Base-by-base conservation (phyloP, 2,797 vertebrate genomes). In the Pempheris klunzingeri region DNA sequence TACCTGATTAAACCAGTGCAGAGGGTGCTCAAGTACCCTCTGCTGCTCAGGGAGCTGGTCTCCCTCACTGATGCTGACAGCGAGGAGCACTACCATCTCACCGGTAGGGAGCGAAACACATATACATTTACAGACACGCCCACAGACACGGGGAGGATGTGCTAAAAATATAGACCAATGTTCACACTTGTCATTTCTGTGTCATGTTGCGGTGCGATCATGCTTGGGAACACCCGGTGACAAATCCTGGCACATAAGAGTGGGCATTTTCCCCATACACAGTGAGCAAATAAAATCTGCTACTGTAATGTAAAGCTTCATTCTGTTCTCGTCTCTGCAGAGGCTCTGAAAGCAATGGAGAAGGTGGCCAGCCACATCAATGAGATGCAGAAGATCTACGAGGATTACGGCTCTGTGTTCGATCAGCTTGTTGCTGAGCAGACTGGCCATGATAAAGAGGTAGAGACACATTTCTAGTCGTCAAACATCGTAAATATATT, bases 301-400 rank as follows among this genome's bases (percentile, higher is more conserved):
- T 44, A 28, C 71, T 73, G 39, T 61, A 22, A 54, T 26, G 22
- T 53, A 57, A 57, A 39, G 36, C 47, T 10, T 36, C 24, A 9
- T 44, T 59, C 14, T 74, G 67, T 24, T 62, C 22, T 34, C 30
- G 47, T 71, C 50, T 49, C 71, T 87, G 72, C 80, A 99, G 98
- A 99, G 94, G 97, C 98, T 0, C 90, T 98, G 73, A 99, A 97
- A 89, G 98, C 97, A 76, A 99, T 99, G 98, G 97, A 99, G 87
- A 99, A 99, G 90, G 98, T 99, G 65, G 98, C 98, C 39, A 99
- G 97, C 87, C 98, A 99, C 90, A 99, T 99, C 90, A 99, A 99
- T 0, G 98, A 99, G 93, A 99, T 99, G 98, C 98, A 99, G 95
- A 99, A 99, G 95, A 97, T 99, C 86, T 98, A 99, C 10, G 98